Evolutionary conservation across 2,888 invertebrate genomes (phyloP).

Genomic region (Stratiomys singularior): DNA sequence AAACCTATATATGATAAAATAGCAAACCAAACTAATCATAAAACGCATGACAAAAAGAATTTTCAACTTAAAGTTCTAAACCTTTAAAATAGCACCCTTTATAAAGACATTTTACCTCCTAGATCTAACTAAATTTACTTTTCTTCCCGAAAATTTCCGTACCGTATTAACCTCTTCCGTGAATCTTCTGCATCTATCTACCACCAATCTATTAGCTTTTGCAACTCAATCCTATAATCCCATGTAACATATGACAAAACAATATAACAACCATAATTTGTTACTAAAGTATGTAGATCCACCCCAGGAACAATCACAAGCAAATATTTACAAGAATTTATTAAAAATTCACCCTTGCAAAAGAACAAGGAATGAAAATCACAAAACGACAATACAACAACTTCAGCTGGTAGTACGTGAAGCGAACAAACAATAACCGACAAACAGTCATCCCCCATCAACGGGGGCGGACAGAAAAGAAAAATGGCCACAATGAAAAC

Average conservation of each 20-base stretch:
- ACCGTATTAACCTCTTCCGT: no score
- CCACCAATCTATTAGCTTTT: neutral
- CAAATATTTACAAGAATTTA: slow-evolving; percentile 50
- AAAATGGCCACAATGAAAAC: slow-evolving; percentile 25
- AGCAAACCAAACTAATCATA: no score
- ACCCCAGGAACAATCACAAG: slow-evolving; percentile 45
- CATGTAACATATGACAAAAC: slow-evolving; percentile 44
- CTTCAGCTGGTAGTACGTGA: neutral
- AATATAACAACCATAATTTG: slow-evolving; percentile 35
- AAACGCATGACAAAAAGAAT: no score
- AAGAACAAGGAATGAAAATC: neutral
- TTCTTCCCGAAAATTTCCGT: no score
- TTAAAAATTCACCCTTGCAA: slow-evolving; percentile 51
- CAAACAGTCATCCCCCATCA: slow-evolving; percentile 41
- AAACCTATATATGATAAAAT: no score
- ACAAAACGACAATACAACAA: neutral
- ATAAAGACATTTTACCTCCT: no score
- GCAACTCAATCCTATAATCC: slow-evolving; percentile 41
- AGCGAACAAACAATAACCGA: slow-evolving; percentile 28
- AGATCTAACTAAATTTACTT: no score
- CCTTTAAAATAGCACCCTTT: no score
- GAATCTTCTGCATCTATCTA: no score
- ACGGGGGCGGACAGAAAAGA: slow-evolving; percentile 9
- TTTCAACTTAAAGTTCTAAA: no score
- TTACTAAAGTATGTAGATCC: neutral